These are phyloP conservation scores for Pedetes capensis DNA, from an alignment of 2,113 vertebrate species.

Conservation along the genomic window DNA sequence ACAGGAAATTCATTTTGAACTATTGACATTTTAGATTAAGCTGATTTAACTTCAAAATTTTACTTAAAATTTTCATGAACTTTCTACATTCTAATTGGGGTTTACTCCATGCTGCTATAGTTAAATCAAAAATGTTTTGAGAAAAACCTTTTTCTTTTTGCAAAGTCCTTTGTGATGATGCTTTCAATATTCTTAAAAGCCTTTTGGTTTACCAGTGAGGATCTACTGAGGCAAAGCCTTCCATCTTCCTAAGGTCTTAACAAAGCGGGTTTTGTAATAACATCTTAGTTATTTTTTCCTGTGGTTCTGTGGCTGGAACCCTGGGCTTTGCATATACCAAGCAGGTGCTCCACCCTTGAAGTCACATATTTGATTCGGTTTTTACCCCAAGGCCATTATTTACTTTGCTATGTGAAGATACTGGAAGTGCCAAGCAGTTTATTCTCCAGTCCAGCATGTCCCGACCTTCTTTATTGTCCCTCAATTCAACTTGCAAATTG, in stretches of 20 bases:
- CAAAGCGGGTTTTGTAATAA: not conserved
- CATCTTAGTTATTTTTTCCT: too few species aligned
- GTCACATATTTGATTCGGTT: not conserved
- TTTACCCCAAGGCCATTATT: not conserved
- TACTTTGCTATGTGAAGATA: not conserved
- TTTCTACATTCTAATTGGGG: not conserved
- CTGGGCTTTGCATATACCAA: too few species aligned
- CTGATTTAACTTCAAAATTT: not conserved
- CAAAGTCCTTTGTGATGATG: not conserved
- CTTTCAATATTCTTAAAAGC: not conserved
- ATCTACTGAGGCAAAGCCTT: not conserved
- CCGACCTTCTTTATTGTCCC: not conserved
- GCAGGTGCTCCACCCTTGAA: not conserved
- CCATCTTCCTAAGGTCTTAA: not conserved
- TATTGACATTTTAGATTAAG: not conserved
- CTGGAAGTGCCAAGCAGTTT: not conserved
- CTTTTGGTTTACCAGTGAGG: not conserved
- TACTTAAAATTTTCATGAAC: not conserved
- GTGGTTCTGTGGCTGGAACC: not conserved
- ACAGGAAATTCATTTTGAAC: conserved; percentile 4
- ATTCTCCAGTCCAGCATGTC: not conserved
- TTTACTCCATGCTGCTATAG: not conserved
- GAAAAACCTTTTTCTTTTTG: not conserved
- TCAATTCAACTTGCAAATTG: not conserved
- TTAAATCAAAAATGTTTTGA: not conserved